Percentiles rank a stretch among this genome's conserved stretches.
These are phyloP conservation scores for Tribolium castaneum DNA, from an alignment of 1,140 invertebrate species.

Conservation along the genomic window DNA sequence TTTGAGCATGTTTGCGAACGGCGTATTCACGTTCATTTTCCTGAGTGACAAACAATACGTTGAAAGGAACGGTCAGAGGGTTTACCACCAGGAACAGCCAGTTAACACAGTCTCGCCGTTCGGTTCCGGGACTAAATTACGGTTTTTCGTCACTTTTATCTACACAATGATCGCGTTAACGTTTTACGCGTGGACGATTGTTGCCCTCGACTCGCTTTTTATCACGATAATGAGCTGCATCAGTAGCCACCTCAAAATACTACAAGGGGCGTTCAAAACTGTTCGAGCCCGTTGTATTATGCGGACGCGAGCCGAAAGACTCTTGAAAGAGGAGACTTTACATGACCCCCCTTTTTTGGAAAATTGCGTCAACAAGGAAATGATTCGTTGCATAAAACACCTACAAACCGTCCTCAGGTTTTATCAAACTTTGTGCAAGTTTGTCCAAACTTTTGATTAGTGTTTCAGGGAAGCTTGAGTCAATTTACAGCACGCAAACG, in stretches of 20 bases:
- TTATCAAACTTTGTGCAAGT: slow-evolving; percentile 8
- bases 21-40: neutral
- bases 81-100: slow-evolving; percentile 9
- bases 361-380: slow-evolving; percentile 54
- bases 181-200: slow-evolving; percentile 19
- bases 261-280: slow-evolving; percentile 53
- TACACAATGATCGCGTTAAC: slow-evolving; percentile 5
- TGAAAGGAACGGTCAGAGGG: neutral
- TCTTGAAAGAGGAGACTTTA: slow-evolving; percentile 39
- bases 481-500: slow-evolving; percentile 55
- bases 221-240: slow-evolving; percentile 53
- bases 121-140: neutral
- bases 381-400: slow-evolving; percentile 55
- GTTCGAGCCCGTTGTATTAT: slow-evolving; percentile 53
- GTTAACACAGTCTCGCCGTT: slow-evolving; percentile 28
- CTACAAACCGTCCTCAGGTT: slow-evolving; percentile 53
- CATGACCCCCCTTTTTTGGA: slow-evolving; percentile 46
- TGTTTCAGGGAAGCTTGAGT: slow-evolving; percentile 53
- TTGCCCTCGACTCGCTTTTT: slow-evolving; percentile 49
- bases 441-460: slow-evolving; percentile 44
- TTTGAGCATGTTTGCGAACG: slow-evolving; percentile 5
- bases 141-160: slow-evolving; percentile 11
- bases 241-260: slow-evolving; percentile 53
- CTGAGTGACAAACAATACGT: neutral
- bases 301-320: slow-evolving; percentile 28